phyloP scores from a whole-genome alignment of 2,888 invertebrate species.

The Apantesis nais region DNA sequence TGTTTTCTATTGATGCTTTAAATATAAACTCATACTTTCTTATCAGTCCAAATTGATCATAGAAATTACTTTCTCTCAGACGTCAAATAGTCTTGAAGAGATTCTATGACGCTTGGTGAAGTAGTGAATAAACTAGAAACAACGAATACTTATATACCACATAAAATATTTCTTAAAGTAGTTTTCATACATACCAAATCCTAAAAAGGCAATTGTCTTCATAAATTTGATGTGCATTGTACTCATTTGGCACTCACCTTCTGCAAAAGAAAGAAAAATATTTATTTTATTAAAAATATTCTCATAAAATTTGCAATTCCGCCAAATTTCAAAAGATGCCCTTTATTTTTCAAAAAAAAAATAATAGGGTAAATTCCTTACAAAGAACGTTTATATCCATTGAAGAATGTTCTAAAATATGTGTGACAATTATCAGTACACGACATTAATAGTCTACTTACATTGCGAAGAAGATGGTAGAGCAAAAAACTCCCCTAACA shows the following conservation, averaged over 20 bases:
- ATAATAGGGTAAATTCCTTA: slow-evolving; percentile 58
- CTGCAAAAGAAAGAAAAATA: slow-evolving; percentile 78
- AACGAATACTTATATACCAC: background rate
- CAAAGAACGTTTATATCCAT: slow-evolving; percentile 57
- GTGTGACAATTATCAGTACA: slow-evolving; percentile 86
- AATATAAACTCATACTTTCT: background rate
- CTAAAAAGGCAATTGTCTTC: slow-evolving; percentile 27
- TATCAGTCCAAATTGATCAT: background rate
- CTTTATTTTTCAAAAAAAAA: slow-evolving; percentile 58
- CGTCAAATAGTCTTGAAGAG: background rate
- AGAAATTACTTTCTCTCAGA: background rate
- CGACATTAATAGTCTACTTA: slow-evolving; percentile 83
- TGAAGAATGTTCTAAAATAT: slow-evolving; percentile 79
- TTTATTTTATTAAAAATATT: slow-evolving; percentile 61
- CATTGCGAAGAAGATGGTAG: slow-evolving; percentile 68
- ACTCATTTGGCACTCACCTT: slow-evolving; percentile 71
- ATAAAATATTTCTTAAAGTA: background rate
- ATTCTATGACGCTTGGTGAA: background rate
- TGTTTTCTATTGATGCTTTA: background rate
- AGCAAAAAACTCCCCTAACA: slow-evolving; percentile 75
- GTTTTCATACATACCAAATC: slow-evolving; percentile 28
- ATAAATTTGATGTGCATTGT: slow-evolving; percentile 41
- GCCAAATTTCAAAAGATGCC: slow-evolving; percentile 47
- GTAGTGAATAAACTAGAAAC: background rate
- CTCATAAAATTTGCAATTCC: slow-evolving; percentile 56